Base-by-base conservation (phyloP, 30 jellyfish, hydroid and myxozoan genomes). In the Haliclystus octoradiatus region DNA sequence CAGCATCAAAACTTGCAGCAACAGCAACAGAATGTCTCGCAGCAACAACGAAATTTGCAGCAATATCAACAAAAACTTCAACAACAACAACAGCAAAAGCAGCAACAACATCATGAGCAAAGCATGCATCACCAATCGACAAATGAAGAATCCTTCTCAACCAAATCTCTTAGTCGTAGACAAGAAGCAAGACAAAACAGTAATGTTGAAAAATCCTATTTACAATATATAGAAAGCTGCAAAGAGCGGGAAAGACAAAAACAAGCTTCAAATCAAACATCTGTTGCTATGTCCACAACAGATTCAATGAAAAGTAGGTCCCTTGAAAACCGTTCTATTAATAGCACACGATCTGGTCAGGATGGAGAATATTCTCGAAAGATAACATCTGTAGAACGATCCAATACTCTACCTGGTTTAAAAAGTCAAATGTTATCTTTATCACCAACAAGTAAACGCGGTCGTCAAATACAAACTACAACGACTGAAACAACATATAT, bases 121-220 rank as follows among this genome's bases (percentile, higher is more conserved):
- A 40, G 19, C 57, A 40, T 5, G 57, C 57, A 40, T 5, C 57
- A 40, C 19, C 57, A 40, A 40, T 25, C 60, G 35, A 19, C 12
- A 62, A 31, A n/a, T 26, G 68, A 31, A 13, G 61, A 31, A 50
- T 65, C 75, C 61, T 14, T 25, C 32, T 1, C 19, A 65, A 31
- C 35, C 26, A 3, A 62, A n/a, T 30, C 19, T 5, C 9, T 40
- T 9, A 9, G 57, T 5, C 66, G 50, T 33, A 50, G 78, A 15
- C 71, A 68, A 63, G 65, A 64, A 62, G 84, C 62, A 75, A 49
- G 62, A 28, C 68, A 73, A 32, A 73, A 35, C 30, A 73, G 63
- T 26, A 52, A 34, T 51, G n/a, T 28, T 26, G 47, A 62, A 23
- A 26, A 61, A 7, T 7, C 31, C 14, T 3, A 28, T 30, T 31